Evolutionary conservation across 2,797 vertebrate genomes (phyloP), one percentile per base, ranked within the genome.

Genomic region (Mus spretus): DNA sequence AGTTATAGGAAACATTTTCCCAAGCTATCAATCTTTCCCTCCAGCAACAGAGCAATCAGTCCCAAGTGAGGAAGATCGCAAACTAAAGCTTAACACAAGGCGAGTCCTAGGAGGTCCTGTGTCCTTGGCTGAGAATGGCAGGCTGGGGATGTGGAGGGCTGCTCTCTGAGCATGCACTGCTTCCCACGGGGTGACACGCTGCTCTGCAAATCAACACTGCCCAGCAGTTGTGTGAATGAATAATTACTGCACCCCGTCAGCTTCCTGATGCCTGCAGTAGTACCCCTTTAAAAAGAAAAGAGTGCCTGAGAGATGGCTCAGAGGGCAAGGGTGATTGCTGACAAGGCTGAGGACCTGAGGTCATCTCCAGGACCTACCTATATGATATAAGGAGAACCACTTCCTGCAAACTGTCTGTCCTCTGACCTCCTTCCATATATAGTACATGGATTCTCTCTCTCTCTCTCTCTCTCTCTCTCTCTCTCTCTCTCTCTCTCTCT

Each of bases 21-120:
- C 70, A 67, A 82, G 22, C 59, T 90, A 94, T 82, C 67, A 34
- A 28, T 94, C 96, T 82, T 77, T 47, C 93, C 74, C 65, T 82
- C 17, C 9, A 77, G 78, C 44, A 50, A 63, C 5, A 6, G 53
- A 14, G 7, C 22, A 6, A 78, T 28, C 50, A 50, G 22, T 67
- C 55, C 55, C 22, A 77, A 90, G 70, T 78, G 61, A 63, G 83
- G 91, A 78, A 24, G 47, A 72, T 65, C 70, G 57, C 19, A 89
- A 37, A 84, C 67, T 40, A 26, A 61, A 70, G 63, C 22, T 72
- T 11, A 61, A 65, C n/a, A 57, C 57, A 57, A 6, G 4, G 37
- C 24, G 40, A 44, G 55, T 87, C 88, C 37, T 44, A 10, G 4
- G 24, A 47, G 55, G 90, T 40, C 24, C 63, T 24, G 67, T 15